phyloP scores from a whole-genome alignment of 2,113 vertebrate species.

The Gasterosteus aculeatus region DNA sequence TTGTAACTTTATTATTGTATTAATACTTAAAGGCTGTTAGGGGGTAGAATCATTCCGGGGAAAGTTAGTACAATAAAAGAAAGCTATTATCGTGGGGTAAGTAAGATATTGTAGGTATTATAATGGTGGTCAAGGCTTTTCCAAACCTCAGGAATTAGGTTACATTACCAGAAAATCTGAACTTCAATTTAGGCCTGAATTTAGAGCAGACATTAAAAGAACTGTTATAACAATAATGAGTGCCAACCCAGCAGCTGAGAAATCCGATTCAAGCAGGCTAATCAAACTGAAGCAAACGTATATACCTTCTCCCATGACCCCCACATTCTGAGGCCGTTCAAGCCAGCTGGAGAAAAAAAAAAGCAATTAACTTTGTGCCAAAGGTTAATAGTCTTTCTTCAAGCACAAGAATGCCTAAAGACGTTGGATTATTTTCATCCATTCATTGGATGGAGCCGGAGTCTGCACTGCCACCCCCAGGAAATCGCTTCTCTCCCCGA shows the following conservation, averaged over 20 bases:
- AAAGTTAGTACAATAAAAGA: conserved; percentile 8
- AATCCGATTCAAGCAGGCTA: conserved; percentile 50
- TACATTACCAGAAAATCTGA: conserved; percentile 25
- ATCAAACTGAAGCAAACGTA: conserved; percentile 46
- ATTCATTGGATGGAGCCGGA: conserved; percentile 60
- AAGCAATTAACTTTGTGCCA: conserved; percentile 74
- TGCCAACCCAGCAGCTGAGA: conserved; percentile 45
- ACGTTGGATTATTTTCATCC: conserved; percentile 59
- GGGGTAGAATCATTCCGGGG: conserved; percentile 1
- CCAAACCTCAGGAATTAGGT: conserved; percentile 3
- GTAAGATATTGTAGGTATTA: conserved; percentile 7
- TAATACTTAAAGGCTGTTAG: conserved; percentile 6
- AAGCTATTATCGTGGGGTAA: conserved; percentile 4
- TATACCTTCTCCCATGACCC: conserved; percentile 41
- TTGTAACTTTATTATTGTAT: conserved; percentile 10
- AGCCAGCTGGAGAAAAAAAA: conserved; percentile 35
- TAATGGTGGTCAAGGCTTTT: conserved; percentile 6
- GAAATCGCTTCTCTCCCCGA: conserved; percentile 72
- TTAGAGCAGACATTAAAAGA: conserved; percentile 15
- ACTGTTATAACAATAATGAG: conserved; percentile 23
- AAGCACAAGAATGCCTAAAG: conserved; percentile 56
- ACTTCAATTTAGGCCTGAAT: conserved; percentile 16
- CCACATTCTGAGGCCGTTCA: conserved; percentile 48
- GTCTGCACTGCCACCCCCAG: conserved; percentile 74
- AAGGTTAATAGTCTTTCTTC: conserved; percentile 75